Percentiles rank a stretch among this genome's conserved stretches.
Evolutionary conservation across 2,113 vertebrate species (phyloP).

Genomic region (Craseonycteris thonglongyai): DNA sequence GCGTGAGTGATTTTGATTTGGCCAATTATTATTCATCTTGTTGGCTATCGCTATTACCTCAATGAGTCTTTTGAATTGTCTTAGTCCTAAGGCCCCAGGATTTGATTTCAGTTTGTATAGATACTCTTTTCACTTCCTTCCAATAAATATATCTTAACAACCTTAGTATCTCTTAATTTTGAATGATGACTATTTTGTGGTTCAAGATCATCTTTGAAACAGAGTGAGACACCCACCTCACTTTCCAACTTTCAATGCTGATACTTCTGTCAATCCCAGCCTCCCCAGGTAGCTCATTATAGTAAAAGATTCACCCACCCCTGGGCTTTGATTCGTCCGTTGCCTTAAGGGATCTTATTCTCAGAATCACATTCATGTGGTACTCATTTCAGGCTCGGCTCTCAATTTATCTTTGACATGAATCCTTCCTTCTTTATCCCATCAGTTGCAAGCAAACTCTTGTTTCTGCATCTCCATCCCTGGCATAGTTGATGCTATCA

Average conservation of each 20-base stretch:
- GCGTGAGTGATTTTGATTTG: constrained; percentile 81
- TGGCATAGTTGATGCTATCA: neutral
- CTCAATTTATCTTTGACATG: neutral
- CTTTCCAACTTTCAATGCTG: neutral
- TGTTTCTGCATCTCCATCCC: neutral
- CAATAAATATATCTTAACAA: constrained; percentile 15
- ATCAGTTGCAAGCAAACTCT: neutral
- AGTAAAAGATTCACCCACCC: neutral
- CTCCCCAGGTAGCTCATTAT: rapidly evolving
- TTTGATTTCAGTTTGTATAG: constrained; percentile 42
- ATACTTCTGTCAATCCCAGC: neutral
- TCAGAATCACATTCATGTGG: neutral
- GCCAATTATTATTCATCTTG: constrained; percentile 82
- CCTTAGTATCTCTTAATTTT: neutral
- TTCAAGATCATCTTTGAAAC: neutral
- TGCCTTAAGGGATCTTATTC: neutral
- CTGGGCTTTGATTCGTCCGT: neutral
- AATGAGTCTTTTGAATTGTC: constrained; percentile 61
- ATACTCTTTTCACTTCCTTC: neutral
- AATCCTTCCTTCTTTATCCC: neutral
- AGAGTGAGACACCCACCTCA: neutral
- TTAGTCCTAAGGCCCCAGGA: neutral
- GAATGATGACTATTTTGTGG: neutral
- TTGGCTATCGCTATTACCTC: constrained; percentile 74
- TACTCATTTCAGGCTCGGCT: neutral